Evolutionary conservation across 2,113 vertebrate species (phyloP).

Genomic region (Prunella himalayana): DNA sequence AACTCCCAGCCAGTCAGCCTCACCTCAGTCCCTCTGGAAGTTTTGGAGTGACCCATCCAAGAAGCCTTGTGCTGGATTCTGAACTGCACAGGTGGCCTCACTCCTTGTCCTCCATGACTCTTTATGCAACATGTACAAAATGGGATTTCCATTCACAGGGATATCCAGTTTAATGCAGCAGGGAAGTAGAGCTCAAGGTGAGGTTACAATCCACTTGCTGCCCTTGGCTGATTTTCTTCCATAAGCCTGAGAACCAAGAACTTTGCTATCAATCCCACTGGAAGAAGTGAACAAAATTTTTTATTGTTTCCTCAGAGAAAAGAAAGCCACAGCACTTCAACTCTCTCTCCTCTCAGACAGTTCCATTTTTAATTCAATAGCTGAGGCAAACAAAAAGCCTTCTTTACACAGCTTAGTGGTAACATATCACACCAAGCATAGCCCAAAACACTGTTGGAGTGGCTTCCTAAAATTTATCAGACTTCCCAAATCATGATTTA

Average conservation of each 20-base stretch:
- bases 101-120: fast-evolving
- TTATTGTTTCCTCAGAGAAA: not conserved
- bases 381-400: not conserved
- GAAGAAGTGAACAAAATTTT: not conserved
- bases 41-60: not conserved
- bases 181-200: not conserved
- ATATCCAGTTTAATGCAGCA: not conserved
- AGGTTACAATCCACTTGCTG: not conserved
- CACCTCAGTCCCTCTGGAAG: not conserved
- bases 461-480: not conserved
- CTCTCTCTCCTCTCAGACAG: not conserved
- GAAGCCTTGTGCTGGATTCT: not conserved
- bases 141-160: fast-evolving
- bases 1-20: not conserved
- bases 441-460: not conserved
- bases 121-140: fast-evolving
- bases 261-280: not conserved
- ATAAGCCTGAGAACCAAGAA: not conserved
- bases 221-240: not conserved
- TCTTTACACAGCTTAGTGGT: not conserved
- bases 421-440: not conserved
- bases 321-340: not conserved
- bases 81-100: not conserved
- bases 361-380: not conserved
- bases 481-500: not conserved